These are phyloP conservation scores for Heliconius sara DNA, from an alignment of 2,888 invertebrate genomes.

Conservation along the genomic window DNA sequence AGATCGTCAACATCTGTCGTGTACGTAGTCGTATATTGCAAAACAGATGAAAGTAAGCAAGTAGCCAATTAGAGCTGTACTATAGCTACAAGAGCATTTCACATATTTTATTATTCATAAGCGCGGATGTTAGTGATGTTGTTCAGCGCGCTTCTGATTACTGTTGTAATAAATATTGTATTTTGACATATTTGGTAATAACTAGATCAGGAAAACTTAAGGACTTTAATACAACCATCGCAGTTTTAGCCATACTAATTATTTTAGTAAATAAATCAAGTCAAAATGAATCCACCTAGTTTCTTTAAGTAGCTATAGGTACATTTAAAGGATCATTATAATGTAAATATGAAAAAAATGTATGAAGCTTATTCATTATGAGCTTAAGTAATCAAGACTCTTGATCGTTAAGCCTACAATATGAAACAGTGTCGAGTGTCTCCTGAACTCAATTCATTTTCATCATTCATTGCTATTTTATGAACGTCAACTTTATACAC, in stretches of 20 bases:
- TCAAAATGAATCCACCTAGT: not conserved
- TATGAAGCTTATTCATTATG: conserved; percentile 18
- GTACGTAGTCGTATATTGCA: not conserved
- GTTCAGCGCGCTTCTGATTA: not conserved
- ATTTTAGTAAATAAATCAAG: not conserved
- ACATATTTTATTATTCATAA: conserved; percentile 5
- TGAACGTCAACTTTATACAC: conserved; percentile 6
- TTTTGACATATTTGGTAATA: not conserved
- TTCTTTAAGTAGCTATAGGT: not conserved
- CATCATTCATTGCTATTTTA: conserved; percentile 10
- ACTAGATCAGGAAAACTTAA: not conserved
- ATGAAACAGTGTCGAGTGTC: conserved; percentile 27
- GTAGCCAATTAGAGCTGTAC: conserved; percentile 1
- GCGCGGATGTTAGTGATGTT: not conserved
- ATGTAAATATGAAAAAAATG: conserved; percentile 14
- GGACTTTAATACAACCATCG: not conserved
- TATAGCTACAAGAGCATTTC: conserved; percentile 1
- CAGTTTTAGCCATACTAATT: not conserved
- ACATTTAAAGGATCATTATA: conserved; percentile 4
- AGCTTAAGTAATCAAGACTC: conserved; percentile 28
- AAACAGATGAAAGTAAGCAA: not conserved
- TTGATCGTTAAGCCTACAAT: conserved; percentile 28
- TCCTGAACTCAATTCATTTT: conserved; percentile 23
- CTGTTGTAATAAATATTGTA: not conserved
- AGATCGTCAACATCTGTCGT: not conserved